These are phyloP conservation scores for Calyptomena viridis DNA, from an alignment of 2,113 vertebrate genomes.

Conservation along the genomic window DNA sequence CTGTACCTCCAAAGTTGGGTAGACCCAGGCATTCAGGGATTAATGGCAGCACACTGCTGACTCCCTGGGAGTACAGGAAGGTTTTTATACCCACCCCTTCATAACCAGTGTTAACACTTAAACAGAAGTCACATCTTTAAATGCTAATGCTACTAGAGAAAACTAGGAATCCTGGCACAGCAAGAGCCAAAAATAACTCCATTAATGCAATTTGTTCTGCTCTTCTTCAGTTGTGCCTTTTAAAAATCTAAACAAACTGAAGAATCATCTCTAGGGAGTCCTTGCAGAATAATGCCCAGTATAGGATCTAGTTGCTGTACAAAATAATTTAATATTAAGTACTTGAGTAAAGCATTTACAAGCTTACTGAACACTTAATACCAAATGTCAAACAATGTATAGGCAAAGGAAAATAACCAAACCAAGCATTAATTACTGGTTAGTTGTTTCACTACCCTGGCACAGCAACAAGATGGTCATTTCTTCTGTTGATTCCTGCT, in stretches of 20 bases:
- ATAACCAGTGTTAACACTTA: neutral
- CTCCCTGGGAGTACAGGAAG: neutral
- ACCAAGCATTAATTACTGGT: neutral
- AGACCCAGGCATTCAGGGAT: neutral
- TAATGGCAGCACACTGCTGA: neutral
- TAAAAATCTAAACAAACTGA: neutral
- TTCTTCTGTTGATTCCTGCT: neutral
- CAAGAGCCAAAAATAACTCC: neutral
- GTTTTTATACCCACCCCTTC: neutral
- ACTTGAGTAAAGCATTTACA: neutral
- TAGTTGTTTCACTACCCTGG: neutral
- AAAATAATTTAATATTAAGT: neutral
- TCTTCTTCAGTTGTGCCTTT: neutral
- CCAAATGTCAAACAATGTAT: neutral
- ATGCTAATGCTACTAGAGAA: neutral
- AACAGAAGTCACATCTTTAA: neutral
- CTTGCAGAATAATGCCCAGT: neutral
- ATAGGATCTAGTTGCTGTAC: neutral
- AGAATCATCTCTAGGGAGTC: neutral
- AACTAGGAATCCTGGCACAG: neutral
- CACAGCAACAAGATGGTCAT: neutral
- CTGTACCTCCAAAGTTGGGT: neutral
- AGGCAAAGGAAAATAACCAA: neutral
- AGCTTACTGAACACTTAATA: neutral
- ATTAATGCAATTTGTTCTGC: neutral